Conservation (phyloP, 2,888 invertebrate genomes). For the Arctia plantaginis region DNA sequence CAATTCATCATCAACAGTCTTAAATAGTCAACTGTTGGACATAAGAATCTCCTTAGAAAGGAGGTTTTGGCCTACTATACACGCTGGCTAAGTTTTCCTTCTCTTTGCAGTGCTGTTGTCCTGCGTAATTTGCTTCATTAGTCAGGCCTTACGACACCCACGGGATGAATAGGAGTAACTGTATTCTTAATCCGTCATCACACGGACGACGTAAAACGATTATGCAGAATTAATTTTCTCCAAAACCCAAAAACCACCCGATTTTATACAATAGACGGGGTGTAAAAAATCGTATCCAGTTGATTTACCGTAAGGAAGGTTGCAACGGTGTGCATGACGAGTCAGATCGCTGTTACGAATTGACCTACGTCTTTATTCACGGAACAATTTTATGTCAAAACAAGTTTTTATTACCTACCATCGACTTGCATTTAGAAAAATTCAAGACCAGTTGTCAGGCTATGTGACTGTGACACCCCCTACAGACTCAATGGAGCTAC, state of each 20-base stretch:
- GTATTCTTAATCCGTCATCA: not conserved
- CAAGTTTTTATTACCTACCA: not conserved
- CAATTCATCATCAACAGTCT: too few relatives aligned
- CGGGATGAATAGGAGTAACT: too few relatives aligned
- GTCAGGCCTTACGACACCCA: too few relatives aligned
- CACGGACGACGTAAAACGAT: too few relatives aligned
- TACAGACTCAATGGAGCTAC: not conserved
- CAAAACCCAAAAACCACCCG: not conserved
- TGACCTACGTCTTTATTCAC: not conserved
- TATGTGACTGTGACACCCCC: not conserved
- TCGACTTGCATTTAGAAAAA: not conserved
- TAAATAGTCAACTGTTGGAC: too few relatives aligned
- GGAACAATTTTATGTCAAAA: conserved; percentile 4
- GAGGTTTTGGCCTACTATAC: too few relatives aligned
- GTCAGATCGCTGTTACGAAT: conserved; percentile 12
- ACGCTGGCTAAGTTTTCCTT: too few relatives aligned
- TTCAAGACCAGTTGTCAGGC: not conserved
- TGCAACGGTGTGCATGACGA: not conserved
- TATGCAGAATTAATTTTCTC: too few relatives aligned
- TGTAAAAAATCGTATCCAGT: not conserved
- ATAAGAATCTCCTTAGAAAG: too few relatives aligned
- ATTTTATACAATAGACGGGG: not conserved
- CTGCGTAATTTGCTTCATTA: too few relatives aligned
- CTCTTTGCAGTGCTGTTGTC: too few relatives aligned
- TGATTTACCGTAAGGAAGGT: conserved; percentile 6